Evolutionary conservation across 2,888 invertebrate genomes (phyloP).

Genomic region (Hipparchia semele): DNA sequence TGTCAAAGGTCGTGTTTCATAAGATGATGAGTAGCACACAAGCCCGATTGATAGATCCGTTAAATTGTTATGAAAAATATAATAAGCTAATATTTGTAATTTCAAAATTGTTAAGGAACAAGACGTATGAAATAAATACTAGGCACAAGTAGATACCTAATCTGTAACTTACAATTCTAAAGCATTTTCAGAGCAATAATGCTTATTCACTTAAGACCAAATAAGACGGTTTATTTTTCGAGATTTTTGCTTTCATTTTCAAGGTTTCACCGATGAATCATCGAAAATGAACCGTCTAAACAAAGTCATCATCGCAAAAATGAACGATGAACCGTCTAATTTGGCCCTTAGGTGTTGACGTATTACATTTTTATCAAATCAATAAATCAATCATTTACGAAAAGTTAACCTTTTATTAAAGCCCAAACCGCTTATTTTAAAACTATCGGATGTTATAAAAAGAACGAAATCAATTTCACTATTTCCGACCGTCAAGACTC

Average conservation of each 20-base stretch:
- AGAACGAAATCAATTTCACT: conserved; percentile 11
- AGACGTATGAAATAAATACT: neutral
- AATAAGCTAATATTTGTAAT: conserved; percentile 38
- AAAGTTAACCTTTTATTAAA: conserved; percentile 2
- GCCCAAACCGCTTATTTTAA: neutral
- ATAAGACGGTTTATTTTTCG: too few species aligned
- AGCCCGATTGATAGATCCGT: conserved; percentile 40
- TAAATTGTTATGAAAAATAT: conserved; percentile 42
- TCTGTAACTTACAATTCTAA: too few species aligned
- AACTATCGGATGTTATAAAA: conserved; percentile 19
- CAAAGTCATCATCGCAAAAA: too few species aligned
- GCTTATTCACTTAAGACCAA: too few species aligned
- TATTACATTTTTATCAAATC: neutral
- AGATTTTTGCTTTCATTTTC: too few species aligned
- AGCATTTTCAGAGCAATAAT: too few species aligned
- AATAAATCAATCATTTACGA: neutral
- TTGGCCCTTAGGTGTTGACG: too few species aligned
- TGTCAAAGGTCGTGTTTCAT: conserved; percentile 70
- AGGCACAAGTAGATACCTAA: neutral
- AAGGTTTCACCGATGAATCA: too few species aligned
- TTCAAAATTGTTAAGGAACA: conserved; percentile 30
- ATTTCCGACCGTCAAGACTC: neutral
- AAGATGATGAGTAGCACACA: conserved; percentile 60
- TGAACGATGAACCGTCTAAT: too few species aligned
- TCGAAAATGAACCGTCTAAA: too few species aligned